A percentile compares a stretch with the other conserved stretches of the same genome.
phyloP scores from a whole-genome alignment of 2,797 vertebrate species.

The Nannoperca australis region DNA sequence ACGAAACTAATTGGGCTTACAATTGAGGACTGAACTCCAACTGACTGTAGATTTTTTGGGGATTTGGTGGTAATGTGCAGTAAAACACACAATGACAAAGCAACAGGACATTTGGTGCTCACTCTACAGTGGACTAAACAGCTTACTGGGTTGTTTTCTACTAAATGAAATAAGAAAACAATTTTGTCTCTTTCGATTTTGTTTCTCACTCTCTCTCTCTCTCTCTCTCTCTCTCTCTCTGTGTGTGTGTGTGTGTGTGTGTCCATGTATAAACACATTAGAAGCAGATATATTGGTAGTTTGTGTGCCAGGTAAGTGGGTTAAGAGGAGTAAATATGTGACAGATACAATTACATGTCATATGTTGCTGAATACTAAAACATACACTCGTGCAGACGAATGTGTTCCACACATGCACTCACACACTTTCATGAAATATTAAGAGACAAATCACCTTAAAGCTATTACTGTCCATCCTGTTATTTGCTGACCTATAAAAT shows the following conservation, averaged over 20 bases:
- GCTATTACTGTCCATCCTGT: slow-evolving; percentile 12
- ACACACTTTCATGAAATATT: slow-evolving; percentile 47
- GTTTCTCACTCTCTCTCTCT: no score
- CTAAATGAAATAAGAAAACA: neutral
- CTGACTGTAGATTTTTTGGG: neutral
- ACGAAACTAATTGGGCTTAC: slow-evolving; percentile 61
- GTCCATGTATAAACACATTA: neutral
- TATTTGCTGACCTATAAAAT: neutral
- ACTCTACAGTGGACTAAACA: neutral
- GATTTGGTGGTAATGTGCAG: neutral
- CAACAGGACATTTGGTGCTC: neutral
- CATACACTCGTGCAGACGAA: neutral
- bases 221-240: no score
- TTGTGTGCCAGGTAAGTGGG: slow-evolving; percentile 15
- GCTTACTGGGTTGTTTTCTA: neutral
- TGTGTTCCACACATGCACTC: neutral
- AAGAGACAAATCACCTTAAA: slow-evolving; percentile 35
- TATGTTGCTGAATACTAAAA: slow-evolving; percentile 12
- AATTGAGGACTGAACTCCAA: slow-evolving; percentile 43
- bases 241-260: neutral
- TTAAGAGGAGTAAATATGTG: slow-evolving; percentile 12
- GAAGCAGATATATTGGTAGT: neutral
- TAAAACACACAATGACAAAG: slow-evolving; percentile 3
- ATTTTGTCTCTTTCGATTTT: neutral
- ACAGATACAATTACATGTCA: slow-evolving; percentile 22